Percentiles rank a stretch among this genome's conserved stretches.
Conservation (phyloP, 2,113 vertebrate genomes). For the Carollia perspicillata region DNA sequence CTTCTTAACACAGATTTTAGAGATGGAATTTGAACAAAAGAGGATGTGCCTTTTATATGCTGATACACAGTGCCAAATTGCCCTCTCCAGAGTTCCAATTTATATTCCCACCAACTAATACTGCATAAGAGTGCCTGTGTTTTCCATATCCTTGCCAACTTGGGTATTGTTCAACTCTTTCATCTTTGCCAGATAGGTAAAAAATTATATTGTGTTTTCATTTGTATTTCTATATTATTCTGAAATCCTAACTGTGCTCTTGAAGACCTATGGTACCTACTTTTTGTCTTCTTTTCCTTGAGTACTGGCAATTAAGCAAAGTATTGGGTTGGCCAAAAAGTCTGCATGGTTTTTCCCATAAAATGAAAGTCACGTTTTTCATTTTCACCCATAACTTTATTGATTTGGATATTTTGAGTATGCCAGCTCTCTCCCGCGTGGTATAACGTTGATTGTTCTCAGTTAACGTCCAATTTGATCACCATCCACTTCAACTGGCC, state of each 20-base stretch:
- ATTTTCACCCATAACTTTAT: too few relatives aligned
- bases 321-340: too few relatives aligned
- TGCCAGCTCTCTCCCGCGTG: too few relatives aligned
- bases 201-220: conserved; percentile 2
- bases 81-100: background rate
- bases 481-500: too few relatives aligned
- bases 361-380: too few relatives aligned
- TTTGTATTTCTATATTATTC: conserved; percentile 20
- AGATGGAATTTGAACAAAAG: background rate
- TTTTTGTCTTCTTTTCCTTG: background rate
- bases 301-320: background rate
- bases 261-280: background rate
- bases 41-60: background rate
- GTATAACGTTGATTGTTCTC: too few relatives aligned
- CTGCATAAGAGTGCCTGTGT: background rate
- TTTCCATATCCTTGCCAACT: background rate
- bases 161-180: conserved; percentile 2
- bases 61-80: background rate
- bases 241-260: background rate
- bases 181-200: background rate
- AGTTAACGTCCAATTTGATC: too few relatives aligned
- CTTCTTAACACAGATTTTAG: background rate
- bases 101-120: background rate
- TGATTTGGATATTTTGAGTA: too few relatives aligned
- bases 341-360: too few relatives aligned